Base-by-base conservation (phyloP, 2,113 vertebrate species). In the Bos taurus region DNA sequence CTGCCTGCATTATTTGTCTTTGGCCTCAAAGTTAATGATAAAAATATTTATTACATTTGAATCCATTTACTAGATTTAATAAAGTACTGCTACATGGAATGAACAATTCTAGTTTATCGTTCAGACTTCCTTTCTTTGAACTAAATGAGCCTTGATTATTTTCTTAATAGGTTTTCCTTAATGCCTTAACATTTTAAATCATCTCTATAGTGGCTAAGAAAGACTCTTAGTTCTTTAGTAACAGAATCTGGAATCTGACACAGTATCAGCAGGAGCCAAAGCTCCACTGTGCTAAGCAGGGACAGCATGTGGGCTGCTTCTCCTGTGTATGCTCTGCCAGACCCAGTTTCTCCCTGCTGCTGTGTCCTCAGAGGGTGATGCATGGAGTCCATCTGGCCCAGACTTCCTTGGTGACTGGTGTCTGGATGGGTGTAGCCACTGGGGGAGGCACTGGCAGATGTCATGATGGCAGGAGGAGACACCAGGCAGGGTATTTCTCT, bases 81-180 rank as follows among this genome's bases (percentile, higher is more conserved):
- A 94, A 88, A 94, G 12, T 56, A 14, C 13, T 67, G 26, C 83
- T 71, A 80, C 43, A 48, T 78, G 50, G 36, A 71, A 95, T 86
- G 48, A 57, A 77, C 85, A 95, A 78, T 95, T 91, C 93, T 91
- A 91, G 91, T 83, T 50, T 78, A 89, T 48, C 83, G 6, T 96
- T 91, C 36, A 93, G 77, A 77, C 11, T 88, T 82, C 40, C 95
- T 85, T 46, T 89, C 88, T 97, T 82, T 85, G 83, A 95, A n/a
- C 52, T 91, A 96, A 97, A 88, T 88, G 40, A 92, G 43, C n/a
- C 62, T 94, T 96, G 40, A 60, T 26, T 80, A 74, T 80, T 48
- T 80, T 80, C 15, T 78, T 83, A 94, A 87, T 84, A 48, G 11
- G 14, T 46, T 40, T 71, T 71, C n/a, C 43, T 89, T 92, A 91